Base-by-base conservation (phyloP, 2,888 invertebrate genomes). In the Hyalella azteca region DNA sequence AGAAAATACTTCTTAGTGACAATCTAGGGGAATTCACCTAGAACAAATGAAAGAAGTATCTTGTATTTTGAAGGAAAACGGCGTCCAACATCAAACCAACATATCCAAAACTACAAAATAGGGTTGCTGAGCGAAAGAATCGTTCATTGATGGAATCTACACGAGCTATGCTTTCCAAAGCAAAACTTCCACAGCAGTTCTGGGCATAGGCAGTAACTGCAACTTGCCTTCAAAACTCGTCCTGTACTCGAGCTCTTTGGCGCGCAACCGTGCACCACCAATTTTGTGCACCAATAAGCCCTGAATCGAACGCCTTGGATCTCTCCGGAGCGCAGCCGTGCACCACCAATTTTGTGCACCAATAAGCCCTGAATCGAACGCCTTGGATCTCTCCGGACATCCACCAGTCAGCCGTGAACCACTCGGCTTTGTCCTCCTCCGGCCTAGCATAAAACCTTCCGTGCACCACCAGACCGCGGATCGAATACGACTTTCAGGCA, bases 81-180 rank as follows among this genome's bases (percentile, higher is more conserved):
- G 66, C 26, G 32, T 66, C 26, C 11, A 1, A n/a, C 36, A 66
- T 3, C 2, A 66, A 32, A 66, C 11, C 15, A 66, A 29, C 1
- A 39, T 66, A 13, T 36, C 66, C 15, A 66, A 66, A n/a, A 66
- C 66, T 29, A 29, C 66, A 66, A 39, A 66, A 66, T 39, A 36
- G 32, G 9, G 66, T 66, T 66, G 26, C 66, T 19, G 66, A 66
- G 1, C 9, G 66, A 26, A 39, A 19, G 3, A 66, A 39, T 29
- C 11, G 66, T 13, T 32, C 66, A 15, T 29, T 66, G 7, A 39
- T 29, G 9, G 66, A 66, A 32, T 11, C 66, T 15, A 26, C 32
- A 32, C 1, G 66, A 26, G 9, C 32, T 15, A 66, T 66, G 32
- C n/a, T 66, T 11, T 66, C 36, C 32, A 36, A 66, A 19, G 26